These are phyloP conservation scores for Nomada ferruginata DNA, from an alignment of 2,888 invertebrate genomes.

Conservation along the genomic window DNA sequence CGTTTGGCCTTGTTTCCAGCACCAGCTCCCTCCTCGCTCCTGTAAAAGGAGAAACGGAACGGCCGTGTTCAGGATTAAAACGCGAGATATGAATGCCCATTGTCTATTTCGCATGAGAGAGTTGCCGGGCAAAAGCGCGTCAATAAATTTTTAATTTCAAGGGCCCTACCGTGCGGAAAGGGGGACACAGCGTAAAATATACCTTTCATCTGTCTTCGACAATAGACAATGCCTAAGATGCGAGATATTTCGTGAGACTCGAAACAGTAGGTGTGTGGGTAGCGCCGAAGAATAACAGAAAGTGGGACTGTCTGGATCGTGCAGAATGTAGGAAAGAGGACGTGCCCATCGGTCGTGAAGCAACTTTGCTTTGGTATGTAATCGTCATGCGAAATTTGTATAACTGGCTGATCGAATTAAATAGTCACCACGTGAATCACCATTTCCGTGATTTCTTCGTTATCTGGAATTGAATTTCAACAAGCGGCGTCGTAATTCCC, in stretches of 20 bases:
- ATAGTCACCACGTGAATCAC: constrained; percentile 31
- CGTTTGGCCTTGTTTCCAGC: constrained; percentile 14
- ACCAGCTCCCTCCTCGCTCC: neutral
- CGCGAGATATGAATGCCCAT: constrained; percentile 59
- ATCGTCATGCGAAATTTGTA: constrained; percentile 31
- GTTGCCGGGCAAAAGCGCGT: constrained; percentile 50
- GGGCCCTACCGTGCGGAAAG: constrained; percentile 50
- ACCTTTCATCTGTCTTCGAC: constrained; percentile 65
- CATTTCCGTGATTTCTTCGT: constrained; percentile 15
- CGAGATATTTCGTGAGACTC: constrained; percentile 65
- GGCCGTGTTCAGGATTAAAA: constrained; percentile 51
- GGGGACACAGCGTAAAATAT: constrained; percentile 58
- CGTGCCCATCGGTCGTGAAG: constrained; percentile 64
- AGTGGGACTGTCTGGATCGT: constrained; percentile 70
- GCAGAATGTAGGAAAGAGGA: constrained; percentile 72
- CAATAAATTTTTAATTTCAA: constrained; percentile 65
- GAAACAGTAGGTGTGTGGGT: constrained; percentile 63
- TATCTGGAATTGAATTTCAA: neutral
- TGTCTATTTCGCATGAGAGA: constrained; percentile 59
- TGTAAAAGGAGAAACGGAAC: constrained; percentile 37
- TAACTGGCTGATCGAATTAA: neutral
- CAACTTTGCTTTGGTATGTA: constrained; percentile 59
- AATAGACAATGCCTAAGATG: constrained; percentile 69
- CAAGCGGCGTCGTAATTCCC: neutral
- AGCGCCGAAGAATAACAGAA: constrained; percentile 67